Base-by-base conservation (phyloP, 1,140 invertebrate genomes). In the Papilio glaucus region DNA sequence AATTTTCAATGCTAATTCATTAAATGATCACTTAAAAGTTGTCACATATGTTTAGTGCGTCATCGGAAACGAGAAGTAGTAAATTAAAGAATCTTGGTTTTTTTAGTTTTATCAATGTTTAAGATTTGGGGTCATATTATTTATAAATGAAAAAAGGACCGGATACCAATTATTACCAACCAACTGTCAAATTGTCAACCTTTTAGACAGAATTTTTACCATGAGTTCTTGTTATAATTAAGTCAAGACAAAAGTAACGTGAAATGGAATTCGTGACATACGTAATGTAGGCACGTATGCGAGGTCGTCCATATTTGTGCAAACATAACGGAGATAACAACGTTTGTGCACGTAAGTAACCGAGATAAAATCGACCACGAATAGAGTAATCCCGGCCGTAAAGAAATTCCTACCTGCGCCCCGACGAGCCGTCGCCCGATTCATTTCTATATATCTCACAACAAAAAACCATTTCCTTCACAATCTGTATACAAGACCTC, bases 391-490 rank as follows among this genome's bases (percentile, higher is more conserved):
- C 79, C 75, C 76, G 71, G 69, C 76, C 63, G 71, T 79, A 77
- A 74, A 87, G 81, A 83, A 84, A 86, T 86, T 84, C 77, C 78
- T 91, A 91, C 90, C 89, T 91, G 90, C 77, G 77, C 49, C 63
- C 76, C 85, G 88, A 81, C 88, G 77, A 71, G 65, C 74, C 85
- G 88, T 81, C 87, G 86, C 87, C 86, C 77, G 77, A 77, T 82
- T 38, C 18, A 69, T 53, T 69, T 84, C 76, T 72, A 80, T 33
- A 33, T 83, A 82, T 81, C 76, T 76, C 67, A 26, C 73, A 60
- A 90, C 80, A 92, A 90, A 92, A 90, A 90, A 89, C 72, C 82
- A 83, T 89, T 91, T 91, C 90, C 89, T 88, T 87, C 83, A 84
- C 85, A 89, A 88, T 90, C 77, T 88, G 80, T 88, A 89, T 90